Base-by-base conservation (phyloP, 2,888 invertebrate genomes). In the Zaprionus lineosus region DNA sequence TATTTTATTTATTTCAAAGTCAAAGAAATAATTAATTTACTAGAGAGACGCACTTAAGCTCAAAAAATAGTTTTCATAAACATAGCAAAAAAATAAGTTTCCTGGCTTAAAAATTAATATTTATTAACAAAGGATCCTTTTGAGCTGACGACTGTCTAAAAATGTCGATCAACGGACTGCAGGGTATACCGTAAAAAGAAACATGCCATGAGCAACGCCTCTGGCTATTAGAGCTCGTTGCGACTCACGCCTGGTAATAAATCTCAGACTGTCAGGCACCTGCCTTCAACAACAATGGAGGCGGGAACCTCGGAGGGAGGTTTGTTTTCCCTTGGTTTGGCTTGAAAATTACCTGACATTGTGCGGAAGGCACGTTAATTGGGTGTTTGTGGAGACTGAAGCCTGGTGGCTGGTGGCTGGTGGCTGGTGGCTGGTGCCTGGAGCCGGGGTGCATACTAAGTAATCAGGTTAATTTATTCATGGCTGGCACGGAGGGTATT, bases 221-320 rank as follows among this genome's bases (percentile, higher is more conserved):
- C 7, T 15, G 56, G 60, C 72, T 79, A 75, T 82, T 75, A 79
- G 50, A 62, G 41, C 44, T 62, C 28, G 43, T 46, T 19, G 34
- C 24, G 50, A n/a, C 57, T 78, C 68, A 53, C 62, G 57, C 68
- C 79, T 52, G 72, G 72, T 61, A 69, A 79, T 79, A 79, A 84
- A 79, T 79, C 82, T 79, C 57, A 53, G 69, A 57, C 69, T 77
- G 74, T 77, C 81, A 74, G 73, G 39, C 61, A 56, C 58, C 40
- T 58, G 64, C 61, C 56, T 57, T 37, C 15, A 48, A 19, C 44
- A 58, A 26, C 34, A 52, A 9, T 46, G 33, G 1, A 33, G 21
- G 33, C 37, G 46, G 15, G 41, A 19, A 29, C 12, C 36, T 28
- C 33, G 26, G 29, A 44, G 29, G 44, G 64, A 18, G 28, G 12